Evolutionary conservation across 2,113 vertebrate genomes (phyloP).

Genomic region (Motacilla alba): DNA sequence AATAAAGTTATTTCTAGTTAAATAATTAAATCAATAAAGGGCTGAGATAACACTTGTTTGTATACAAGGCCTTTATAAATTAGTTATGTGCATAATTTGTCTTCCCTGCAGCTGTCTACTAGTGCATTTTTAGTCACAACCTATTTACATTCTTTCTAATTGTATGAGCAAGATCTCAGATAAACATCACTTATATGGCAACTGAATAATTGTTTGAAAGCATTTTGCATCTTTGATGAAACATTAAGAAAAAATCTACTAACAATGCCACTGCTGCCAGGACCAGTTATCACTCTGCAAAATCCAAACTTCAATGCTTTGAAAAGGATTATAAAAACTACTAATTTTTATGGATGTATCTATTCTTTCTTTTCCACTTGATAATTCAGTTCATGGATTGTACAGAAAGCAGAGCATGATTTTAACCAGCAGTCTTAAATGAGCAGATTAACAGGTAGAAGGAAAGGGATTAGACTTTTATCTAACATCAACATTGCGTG

Average conservation of each 20-base stretch:
- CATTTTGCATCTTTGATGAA: constrained; percentile 26
- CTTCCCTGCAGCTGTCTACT: background rate
- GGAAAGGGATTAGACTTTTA: background rate
- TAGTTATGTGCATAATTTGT: background rate
- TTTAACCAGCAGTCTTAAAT: background rate
- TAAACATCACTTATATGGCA: background rate
- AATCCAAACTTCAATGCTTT: background rate
- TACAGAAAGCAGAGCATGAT: background rate
- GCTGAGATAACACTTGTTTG: background rate
- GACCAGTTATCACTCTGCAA: background rate
- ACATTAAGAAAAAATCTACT: background rate
- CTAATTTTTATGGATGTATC: background rate
- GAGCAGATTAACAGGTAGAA: background rate
- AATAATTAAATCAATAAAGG: background rate
- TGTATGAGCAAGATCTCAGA: background rate
- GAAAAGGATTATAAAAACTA: background rate
- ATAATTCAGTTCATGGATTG: background rate
- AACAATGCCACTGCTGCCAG: background rate
- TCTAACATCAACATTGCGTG: background rate
- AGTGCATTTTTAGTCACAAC: background rate
- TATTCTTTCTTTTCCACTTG: background rate
- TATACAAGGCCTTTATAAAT: background rate
- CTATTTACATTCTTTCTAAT: background rate
- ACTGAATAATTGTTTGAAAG: constrained; percentile 8
- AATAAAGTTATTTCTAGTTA: background rate